Evolutionary conservation across 2,888 invertebrate species (phyloP).

Genomic region (Thera obeliscata): DNA sequence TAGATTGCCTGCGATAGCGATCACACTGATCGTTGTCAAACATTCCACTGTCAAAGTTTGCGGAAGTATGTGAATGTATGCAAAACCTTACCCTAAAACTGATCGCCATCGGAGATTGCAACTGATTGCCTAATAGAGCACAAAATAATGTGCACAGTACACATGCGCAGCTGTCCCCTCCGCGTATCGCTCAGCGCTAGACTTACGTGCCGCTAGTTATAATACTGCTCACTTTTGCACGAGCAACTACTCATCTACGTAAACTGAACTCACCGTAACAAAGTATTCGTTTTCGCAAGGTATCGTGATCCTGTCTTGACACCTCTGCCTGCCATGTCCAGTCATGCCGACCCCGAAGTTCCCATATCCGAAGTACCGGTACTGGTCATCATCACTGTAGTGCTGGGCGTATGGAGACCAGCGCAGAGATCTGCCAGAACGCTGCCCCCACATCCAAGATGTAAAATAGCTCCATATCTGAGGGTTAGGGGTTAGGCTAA

Average conservation of each 20-base stretch:
- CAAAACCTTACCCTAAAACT: no score
- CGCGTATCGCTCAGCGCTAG: no score
- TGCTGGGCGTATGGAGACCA: slow-evolving; percentile 80
- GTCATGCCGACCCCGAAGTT: slow-evolving; percentile 63
- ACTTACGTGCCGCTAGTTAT: no score
- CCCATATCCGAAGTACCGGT: slow-evolving; percentile 72
- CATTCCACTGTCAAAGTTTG: no score
- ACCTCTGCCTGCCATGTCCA: slow-evolving; percentile 76
- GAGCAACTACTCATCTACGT: no score
- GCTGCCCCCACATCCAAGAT: slow-evolving; percentile 76
- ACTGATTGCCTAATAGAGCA: no score
- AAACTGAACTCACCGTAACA: slow-evolving; percentile 84
- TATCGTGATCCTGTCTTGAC: slow-evolving; percentile 90
- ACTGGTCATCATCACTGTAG: slow-evolving; percentile 55
- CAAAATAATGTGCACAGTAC: not conserved
- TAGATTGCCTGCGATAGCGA: no score
- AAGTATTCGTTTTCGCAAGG: slow-evolving; percentile 94
- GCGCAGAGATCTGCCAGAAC: slow-evolving; percentile 43
- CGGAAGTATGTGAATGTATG: no score
- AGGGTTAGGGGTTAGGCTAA: slow-evolving; percentile 63
- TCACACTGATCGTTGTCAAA: no score
- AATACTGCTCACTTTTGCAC: no score
- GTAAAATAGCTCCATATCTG: slow-evolving; percentile 78
- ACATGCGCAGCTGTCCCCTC: not conserved
- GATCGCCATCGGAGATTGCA: no score